Percentiles rank a stretch among this genome's conserved stretches.
Conservation (phyloP, 2,888 invertebrate genomes). For the Nephrotoma flavescens region DNA sequence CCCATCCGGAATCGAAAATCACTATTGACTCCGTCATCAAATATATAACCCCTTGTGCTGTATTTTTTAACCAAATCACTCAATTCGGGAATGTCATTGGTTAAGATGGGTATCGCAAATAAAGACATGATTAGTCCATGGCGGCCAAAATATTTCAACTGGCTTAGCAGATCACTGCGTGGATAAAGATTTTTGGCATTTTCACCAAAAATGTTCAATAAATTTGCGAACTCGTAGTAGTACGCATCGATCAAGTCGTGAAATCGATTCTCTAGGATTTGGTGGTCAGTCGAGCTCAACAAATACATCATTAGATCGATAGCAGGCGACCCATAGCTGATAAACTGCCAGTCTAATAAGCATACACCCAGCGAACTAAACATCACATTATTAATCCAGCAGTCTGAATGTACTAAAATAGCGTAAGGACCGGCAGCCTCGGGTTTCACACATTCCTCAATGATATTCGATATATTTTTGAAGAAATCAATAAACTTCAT, state of each 20-base stretch:
- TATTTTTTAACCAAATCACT: slow-evolving; percentile 6
- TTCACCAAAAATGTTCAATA: slow-evolving; percentile 8
- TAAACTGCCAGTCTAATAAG: slow-evolving; percentile 27
- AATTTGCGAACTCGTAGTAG: slow-evolving; percentile 6
- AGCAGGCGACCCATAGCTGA: slow-evolving; percentile 24
- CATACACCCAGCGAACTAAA: slow-evolving; percentile 7
- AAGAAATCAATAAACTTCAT: not conserved
- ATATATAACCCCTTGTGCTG: not conserved
- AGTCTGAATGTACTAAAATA: slow-evolving; percentile 26
- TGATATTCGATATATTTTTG: not conserved
- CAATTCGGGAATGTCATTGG: slow-evolving; percentile 5
- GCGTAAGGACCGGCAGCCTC: slow-evolving; percentile 23
- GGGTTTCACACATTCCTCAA: not conserved
- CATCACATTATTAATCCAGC: slow-evolving; percentile 26
- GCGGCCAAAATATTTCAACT: slow-evolving; percentile 9
- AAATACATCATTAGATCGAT: slow-evolving; percentile 25
- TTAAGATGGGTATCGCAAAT: slow-evolving; percentile 8
- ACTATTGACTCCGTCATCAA: not conserved
- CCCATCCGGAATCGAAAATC: not conserved
- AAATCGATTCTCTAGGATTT: slow-evolving; percentile 7
- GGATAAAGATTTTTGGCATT: slow-evolving; percentile 8
- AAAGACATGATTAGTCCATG: slow-evolving; percentile 5
- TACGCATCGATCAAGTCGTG: slow-evolving; percentile 8
- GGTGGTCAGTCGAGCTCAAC: slow-evolving; percentile 8
- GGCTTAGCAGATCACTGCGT: slow-evolving; percentile 6